Conservation (phyloP, 1,140 invertebrate species). For the Triops cancriformis region DNA sequence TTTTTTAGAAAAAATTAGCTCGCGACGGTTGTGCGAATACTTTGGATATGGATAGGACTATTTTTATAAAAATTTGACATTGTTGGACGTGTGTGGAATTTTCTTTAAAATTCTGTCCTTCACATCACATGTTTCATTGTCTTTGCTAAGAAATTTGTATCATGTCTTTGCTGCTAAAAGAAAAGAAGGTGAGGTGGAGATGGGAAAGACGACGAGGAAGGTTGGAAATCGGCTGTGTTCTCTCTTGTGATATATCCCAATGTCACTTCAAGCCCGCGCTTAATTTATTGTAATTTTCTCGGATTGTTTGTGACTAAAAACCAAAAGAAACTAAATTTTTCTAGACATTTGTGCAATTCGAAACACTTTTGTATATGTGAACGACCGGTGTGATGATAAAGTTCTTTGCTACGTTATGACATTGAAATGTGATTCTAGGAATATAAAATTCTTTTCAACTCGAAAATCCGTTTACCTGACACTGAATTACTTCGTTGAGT, state of each 20-base stretch:
- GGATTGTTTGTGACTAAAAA: constrained; percentile 14
- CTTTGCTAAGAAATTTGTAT: background rate
- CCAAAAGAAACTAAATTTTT: background rate
- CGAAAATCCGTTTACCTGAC: background rate
- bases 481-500: background rate
- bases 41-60: constrained; percentile 8
- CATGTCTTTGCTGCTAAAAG: background rate
- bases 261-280: constrained; percentile 6
- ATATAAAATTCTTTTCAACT: background rate
- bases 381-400: too few relatives aligned
- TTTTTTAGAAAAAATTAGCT: background rate
- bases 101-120: background rate
- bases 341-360: background rate
- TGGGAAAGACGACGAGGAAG: background rate
- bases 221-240: background rate
- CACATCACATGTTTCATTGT: background rate
- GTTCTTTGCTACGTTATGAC: background rate
- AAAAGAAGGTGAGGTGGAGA: background rate
- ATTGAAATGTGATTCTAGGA: background rate
- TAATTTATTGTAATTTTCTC: constrained; percentile 14
- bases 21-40: background rate
- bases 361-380: background rate
- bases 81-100: background rate
- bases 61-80: background rate
- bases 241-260: constrained; percentile 7